Conservation (phyloP, 2,113 vertebrate genomes). For the Plecotus auritus region DNA sequence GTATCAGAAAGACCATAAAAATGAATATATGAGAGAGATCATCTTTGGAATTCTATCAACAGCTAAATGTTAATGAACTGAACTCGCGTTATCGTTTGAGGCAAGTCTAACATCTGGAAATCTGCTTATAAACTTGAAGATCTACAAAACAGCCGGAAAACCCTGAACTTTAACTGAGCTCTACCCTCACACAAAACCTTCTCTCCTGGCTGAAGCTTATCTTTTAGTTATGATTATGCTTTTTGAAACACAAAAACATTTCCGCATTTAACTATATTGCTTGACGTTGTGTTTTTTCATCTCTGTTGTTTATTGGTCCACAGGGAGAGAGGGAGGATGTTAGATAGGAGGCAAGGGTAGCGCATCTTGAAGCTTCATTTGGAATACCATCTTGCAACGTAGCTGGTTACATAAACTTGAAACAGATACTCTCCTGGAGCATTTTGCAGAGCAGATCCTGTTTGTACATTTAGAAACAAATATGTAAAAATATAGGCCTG, state of each 20-base stretch:
- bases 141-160: neutral
- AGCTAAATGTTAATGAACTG: conserved; percentile 41
- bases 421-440: conserved; percentile 64
- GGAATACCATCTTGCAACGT: conserved; percentile 69
- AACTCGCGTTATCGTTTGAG: neutral
- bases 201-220: neutral
- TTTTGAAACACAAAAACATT: conserved; percentile 24
- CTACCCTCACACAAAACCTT: neutral
- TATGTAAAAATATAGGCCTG: conserved; percentile 72
- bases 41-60: conserved; percentile 21
- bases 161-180: neutral
- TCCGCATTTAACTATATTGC: neutral
- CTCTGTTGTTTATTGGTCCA: neutral
- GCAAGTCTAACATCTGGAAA: conserved; percentile 32
- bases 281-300: conserved; percentile 4
- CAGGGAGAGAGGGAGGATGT: conserved; percentile 6
- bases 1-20: neutral
- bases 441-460: conserved; percentile 74
- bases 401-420: conserved; percentile 68
- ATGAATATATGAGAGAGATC: neutral
- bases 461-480: conserved; percentile 74
- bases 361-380: conserved; percentile 53
- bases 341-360: neutral
- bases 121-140: conserved; percentile 17
- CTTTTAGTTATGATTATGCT: neutral